Conservation (phyloP, 2,888 invertebrate species). For the Cryptus armator region DNA sequence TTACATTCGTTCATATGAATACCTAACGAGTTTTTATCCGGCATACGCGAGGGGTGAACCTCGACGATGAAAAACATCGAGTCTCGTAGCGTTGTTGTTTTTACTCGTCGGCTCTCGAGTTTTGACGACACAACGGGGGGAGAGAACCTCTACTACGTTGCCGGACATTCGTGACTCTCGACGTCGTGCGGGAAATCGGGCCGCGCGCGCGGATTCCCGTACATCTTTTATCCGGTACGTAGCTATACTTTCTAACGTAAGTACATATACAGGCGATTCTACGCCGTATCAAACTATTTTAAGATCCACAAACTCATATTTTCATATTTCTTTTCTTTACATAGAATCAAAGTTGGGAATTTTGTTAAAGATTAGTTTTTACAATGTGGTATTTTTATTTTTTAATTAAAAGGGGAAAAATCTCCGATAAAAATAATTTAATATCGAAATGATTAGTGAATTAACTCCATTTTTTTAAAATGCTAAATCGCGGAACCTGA, state of each 20-base stretch:
- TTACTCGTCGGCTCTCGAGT: neutral
- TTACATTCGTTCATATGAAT: neutral
- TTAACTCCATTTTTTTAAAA: too few species aligned
- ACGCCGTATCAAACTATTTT: neutral
- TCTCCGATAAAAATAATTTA: neutral
- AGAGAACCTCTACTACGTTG: slow-evolving; percentile 20
- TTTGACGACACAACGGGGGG: neutral
- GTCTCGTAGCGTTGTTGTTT: slow-evolving; percentile 8
- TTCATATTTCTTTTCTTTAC: neutral
- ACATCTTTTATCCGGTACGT: slow-evolving; percentile 28
- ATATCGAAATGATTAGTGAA: neutral
- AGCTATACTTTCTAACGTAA: slow-evolving; percentile 47
- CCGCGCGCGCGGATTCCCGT: slow-evolving; percentile 36
- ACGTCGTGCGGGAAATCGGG: slow-evolving; percentile 42
- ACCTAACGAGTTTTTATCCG: slow-evolving; percentile 17
- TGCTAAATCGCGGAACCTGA: too few species aligned
- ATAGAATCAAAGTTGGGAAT: neutral
- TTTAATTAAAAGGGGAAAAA: neutral
- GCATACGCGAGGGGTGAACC: neutral
- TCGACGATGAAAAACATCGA: slow-evolving; percentile 6
- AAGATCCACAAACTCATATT: neutral
- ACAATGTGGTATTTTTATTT: neutral
- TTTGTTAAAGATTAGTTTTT: neutral
- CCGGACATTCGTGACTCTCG: slow-evolving; percentile 33
- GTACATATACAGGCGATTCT: slow-evolving; percentile 8